Base-by-base conservation (phyloP, 2,113 vertebrate genomes). In the Uropsilus gracilis region DNA sequence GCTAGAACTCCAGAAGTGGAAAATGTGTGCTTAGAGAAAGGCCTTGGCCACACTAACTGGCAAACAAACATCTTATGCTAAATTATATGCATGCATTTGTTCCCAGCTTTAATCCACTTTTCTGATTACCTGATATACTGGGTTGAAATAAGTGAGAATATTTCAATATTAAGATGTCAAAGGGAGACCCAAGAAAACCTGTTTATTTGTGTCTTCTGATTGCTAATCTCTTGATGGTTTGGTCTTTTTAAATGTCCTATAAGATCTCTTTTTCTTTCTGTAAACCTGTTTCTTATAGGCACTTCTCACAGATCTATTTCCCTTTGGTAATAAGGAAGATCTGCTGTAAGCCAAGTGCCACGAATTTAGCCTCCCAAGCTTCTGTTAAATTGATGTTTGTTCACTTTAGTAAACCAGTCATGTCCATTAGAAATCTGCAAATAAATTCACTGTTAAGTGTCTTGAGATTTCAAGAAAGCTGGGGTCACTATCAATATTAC, bases 361-460 rank as follows among this genome's bases (percentile, higher is more conserved):
- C 85, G 13, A 84, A 44, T 85, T 90, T 42, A 85, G 34, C 75
- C 63, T 92, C 44, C n/a, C 42, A 88, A 76, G 26, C 53, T 39
- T 64, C 28, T 90, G 8, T 77, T 81, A 86, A 90, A 24, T 86
- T 46, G 63, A 34, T 86, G 22, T 48, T 80, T 93, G 42, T 66
- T 96, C 34, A 57, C 42, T 6, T 95, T 71, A 90, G 89, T 26
- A 94, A 91, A n/a, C 18, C 26, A 63, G 59, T 87, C n/a, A 24
- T 22, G 59, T 26, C 63, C 68, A 66, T 46, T 87, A 46, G 76
- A 83, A 89, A 61, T 93, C 53, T 94, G 46, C 61, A 91, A 68
- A 17, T 20, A 77, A 32, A 72, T 46, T 53, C 61, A 26, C 1
- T 34, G n/a, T 42, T 93, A 12, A 26, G 3, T 75, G 42, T 68